Base-by-base conservation (phyloP, 2,113 vertebrate species). In the Cnemophilus loriae region DNA sequence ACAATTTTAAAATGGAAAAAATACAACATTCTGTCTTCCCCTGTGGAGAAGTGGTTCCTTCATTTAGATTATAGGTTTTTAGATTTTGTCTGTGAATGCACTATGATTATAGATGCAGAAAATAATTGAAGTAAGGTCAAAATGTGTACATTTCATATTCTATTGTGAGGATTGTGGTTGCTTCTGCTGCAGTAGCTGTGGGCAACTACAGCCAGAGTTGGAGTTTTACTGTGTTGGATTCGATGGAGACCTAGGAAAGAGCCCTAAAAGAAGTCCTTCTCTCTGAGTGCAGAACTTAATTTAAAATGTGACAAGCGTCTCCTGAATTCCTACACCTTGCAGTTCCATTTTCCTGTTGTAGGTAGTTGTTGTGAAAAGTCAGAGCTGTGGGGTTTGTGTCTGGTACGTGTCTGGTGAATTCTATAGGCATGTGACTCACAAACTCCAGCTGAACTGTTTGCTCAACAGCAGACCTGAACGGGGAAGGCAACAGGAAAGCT, bases 51-150 rank as follows among this genome's bases (percentile, higher is more conserved):
- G 33, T 57, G 10, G 30, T 74, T 94, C 35, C 47, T 80, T 88
- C 68, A 17, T 77, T 93, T 81, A 60, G 75, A 95, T 87, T 95
- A 84, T 37, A 95, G 79, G 60, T 6, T 77, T 87, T 86, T 82
- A 61, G 42, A n/a, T 92, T 87, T 64, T 53, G n/a, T 57, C 37
- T 82, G 22, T 67, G 65, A 89, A 75, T 53, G 42, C 55, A 57
- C 46, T 84, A 3, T 93, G 63, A 91, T 95, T 95, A 94, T 10
- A 78, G 80, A 89, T 87, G 78, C 84, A 90, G 60, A 77, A 92
- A 94, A 81, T 86, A 90, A 70, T 56, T 46, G 63, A 91, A 89
- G 65, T 41, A 75, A 65, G 59, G 35, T 79, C 46, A 83, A 88
- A 89, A 74, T 74, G 60, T 4, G 63, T 73, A 71, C 14, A 42